A percentile compares a stretch with the other conserved stretches of the same genome.
These are phyloP conservation scores for Drosophila trapezifrons DNA, from an alignment of 1,140 invertebrate species.

Conservation along the genomic window DNA sequence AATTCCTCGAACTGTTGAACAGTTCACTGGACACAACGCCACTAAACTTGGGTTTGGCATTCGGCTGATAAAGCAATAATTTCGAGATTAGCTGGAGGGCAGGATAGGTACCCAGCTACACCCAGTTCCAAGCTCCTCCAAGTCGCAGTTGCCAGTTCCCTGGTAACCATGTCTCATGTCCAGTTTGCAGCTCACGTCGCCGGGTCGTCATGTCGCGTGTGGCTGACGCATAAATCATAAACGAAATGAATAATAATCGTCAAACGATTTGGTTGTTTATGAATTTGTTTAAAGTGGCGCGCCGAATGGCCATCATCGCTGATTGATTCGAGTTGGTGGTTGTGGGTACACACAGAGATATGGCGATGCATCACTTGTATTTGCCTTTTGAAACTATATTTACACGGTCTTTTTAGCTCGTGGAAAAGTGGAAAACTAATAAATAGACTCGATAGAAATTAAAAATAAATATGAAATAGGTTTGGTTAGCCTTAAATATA, in stretches of 20 bases:
- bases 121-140: constrained; percentile 4
- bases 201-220: constrained; percentile 65
- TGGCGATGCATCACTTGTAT: neutral
- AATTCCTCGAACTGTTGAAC: constrained; percentile 53
- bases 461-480: neutral
- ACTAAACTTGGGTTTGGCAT: constrained; percentile 40
- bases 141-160: neutral
- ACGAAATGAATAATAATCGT: constrained; percentile 65
- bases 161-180: constrained; percentile 12
- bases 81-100: constrained; percentile 32
- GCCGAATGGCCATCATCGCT: constrained; percentile 53
- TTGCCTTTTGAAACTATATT: neutral
- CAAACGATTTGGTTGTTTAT: constrained; percentile 78
- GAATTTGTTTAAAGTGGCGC: constrained; percentile 81
- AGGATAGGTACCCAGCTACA: constrained; percentile 10
- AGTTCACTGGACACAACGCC: constrained; percentile 53
- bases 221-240: constrained; percentile 78
- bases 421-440: neutral
- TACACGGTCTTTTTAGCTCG: too few relatives aligned
- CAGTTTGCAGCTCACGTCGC: constrained; percentile 29
- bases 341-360: constrained; percentile 20
- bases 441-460: neutral
- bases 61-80: constrained; percentile 54
- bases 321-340: constrained; percentile 72
- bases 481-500: neutral